Evolutionary conservation across 1,140 invertebrate species (phyloP).

Genomic region (Cotesia vestalis): DNA sequence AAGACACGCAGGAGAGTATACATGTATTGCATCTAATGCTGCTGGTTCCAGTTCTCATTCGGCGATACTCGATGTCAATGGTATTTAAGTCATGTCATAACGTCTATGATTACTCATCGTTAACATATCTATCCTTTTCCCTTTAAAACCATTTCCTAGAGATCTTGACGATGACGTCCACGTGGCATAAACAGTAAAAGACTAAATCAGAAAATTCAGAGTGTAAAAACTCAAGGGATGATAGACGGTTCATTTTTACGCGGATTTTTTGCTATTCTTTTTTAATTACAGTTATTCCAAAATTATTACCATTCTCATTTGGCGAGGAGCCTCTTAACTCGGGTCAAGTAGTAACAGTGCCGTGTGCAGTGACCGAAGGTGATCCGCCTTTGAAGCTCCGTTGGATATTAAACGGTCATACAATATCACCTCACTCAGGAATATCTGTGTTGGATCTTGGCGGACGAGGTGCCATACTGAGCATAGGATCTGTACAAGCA

Average conservation of each 20-base stretch:
- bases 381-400: constrained; percentile 70
- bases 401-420: constrained; percentile 71
- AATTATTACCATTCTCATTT: constrained; percentile 71
- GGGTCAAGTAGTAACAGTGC: constrained; percentile 66
- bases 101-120: background rate
- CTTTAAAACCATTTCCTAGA: constrained; percentile 48
- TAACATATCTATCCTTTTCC: constrained; percentile 67
- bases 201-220: background rate
- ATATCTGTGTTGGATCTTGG: constrained; percentile 73
- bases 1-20: constrained; percentile 78
- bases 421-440: constrained; percentile 69
- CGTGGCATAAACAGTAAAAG: background rate
- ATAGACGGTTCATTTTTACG: background rate
- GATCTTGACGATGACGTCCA: background rate
- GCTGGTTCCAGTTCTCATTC: constrained; percentile 73
- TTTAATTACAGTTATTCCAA: constrained; percentile 70
- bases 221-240: no score
- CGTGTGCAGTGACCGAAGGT: constrained; percentile 65
- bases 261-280: constrained; percentile 35
- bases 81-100: constrained; percentile 58
- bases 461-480: constrained; percentile 75
- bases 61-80: constrained; percentile 77
- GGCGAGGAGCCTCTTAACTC: constrained; percentile 67
- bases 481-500: constrained; percentile 76
- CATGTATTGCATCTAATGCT: constrained; percentile 74